Evolutionary conservation across 2,113 vertebrate genomes (phyloP), one percentile per base, ranked within the genome.

Genomic region (Daubentonia madagascariensis): DNA sequence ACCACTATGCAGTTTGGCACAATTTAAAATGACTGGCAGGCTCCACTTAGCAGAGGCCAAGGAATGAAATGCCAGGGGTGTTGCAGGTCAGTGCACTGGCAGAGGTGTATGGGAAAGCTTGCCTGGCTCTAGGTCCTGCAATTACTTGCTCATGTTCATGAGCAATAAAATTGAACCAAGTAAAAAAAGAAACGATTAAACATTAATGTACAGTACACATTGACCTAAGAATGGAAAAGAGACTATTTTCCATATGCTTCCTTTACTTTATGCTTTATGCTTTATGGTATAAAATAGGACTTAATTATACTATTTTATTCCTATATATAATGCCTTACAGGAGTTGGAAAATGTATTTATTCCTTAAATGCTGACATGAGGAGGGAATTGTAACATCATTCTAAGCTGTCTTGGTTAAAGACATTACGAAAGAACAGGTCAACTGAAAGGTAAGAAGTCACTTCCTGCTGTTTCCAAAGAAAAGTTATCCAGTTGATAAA

Each of bases 1-100:
- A 98, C 59, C 61, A 84, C 76, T 97, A 92, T 54, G 83, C 14
- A 93, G 59, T 95, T 97, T 98, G 97, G 97, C 98, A 98, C 83
- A 87, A 70, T 95, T 98, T 93, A 97, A 96, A 98, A 97, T 97
- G 96, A 98, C 18, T 98, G 98, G 96, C 98, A 98, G 97, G 32
- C 94, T 97, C 90, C 95, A 72, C 94, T 98, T 97, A 97, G 79
- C 86, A 98, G 79, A 98, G 96, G 92, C 97, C 96, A 98, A 96
- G 25, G 75, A 98, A 98, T 96, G 65, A 98, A 98, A 97, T 91
- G 96, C 73, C 97, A 98, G 92, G 92, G 81, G 48, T 94, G 98
- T 95, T 98, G 59, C 96, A 98, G 96, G 97, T 98, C 98, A 98
- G 35, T 72, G 79, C 81, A 96, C 95, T 98, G 98, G 98, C 97